These are phyloP conservation scores for Varanus salvator DNA, from an alignment of 2,113 vertebrate genomes.

Conservation along the genomic window DNA sequence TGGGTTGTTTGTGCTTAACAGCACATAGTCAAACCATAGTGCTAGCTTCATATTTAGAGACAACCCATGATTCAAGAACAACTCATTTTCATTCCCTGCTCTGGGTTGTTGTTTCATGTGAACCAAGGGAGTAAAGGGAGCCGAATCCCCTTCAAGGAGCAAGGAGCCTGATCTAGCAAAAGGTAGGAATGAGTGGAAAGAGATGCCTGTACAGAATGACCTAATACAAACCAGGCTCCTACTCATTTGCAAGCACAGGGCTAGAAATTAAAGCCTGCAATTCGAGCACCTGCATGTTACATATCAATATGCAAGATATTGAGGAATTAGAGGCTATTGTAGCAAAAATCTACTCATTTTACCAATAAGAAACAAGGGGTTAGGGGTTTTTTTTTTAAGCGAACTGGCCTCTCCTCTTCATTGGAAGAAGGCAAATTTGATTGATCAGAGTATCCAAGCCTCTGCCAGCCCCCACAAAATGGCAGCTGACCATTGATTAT, in stretches of 20 bases:
- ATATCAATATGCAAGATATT: background rate
- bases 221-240: background rate
- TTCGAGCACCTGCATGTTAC: background rate
- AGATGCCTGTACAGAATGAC: background rate
- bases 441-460: background rate
- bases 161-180: too few species aligned
- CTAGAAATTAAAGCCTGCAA: background rate
- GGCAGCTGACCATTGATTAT: too few species aligned
- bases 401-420: background rate
- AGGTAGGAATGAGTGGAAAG: background rate
- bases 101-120: too few species aligned
- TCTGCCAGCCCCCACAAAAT: background rate
- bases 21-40: too few species aligned
- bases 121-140: too few species aligned
- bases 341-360: background rate
- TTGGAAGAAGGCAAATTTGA: background rate
- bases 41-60: too few species aligned
- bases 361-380: background rate
- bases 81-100: background rate
- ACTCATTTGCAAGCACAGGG: background rate
- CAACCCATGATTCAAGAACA: too few species aligned
- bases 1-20: too few species aligned
- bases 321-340: background rate
- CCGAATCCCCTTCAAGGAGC: too few species aligned
- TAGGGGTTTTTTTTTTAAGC: too few species aligned